phyloP scores from a whole-genome alignment of 2,888 invertebrate genomes.

The Mayetiola destructor region DNA sequence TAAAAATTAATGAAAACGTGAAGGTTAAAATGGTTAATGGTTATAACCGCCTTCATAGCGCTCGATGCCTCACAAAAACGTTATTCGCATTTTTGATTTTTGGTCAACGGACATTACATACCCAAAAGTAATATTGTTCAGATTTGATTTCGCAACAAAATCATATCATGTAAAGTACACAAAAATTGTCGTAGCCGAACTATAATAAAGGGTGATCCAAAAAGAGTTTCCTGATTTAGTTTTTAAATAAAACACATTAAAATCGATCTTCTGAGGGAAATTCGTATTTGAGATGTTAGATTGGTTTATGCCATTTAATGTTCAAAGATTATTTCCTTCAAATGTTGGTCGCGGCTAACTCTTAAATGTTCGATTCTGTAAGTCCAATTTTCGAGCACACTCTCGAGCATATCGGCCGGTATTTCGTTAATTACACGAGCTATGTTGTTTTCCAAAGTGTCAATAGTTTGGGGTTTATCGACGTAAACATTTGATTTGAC shows the following conservation, averaged over 20 bases:
- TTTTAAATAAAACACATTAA: not conserved
- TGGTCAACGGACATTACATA: no score
- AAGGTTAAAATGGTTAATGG: no score
- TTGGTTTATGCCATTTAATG: not conserved
- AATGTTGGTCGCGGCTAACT: not conserved
- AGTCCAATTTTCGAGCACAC: not conserved
- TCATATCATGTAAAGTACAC: no score
- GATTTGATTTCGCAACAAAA: no score
- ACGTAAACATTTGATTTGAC: constrained; percentile 6
- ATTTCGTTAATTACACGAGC: not conserved
- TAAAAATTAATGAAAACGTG: no score
- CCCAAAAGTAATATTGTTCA: no score
- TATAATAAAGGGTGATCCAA: not conserved
- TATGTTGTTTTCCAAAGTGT: constrained; percentile 7
- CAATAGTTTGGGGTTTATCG: constrained; percentile 3
- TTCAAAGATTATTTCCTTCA: not conserved
- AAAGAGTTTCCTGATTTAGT: not conserved
- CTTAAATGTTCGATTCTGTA: not conserved
- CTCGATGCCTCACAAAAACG: no score
- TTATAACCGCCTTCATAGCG: no score
- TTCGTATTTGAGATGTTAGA: not conserved
- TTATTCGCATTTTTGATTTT: no score
- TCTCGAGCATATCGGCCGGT: not conserved
- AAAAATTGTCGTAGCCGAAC: no score
- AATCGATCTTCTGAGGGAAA: not conserved